A percentile compares a stretch with the other conserved stretches of the same genome.
phyloP scores from a whole-genome alignment of 2,113 vertebrate species.

The Scophthalmus maximus region DNA sequence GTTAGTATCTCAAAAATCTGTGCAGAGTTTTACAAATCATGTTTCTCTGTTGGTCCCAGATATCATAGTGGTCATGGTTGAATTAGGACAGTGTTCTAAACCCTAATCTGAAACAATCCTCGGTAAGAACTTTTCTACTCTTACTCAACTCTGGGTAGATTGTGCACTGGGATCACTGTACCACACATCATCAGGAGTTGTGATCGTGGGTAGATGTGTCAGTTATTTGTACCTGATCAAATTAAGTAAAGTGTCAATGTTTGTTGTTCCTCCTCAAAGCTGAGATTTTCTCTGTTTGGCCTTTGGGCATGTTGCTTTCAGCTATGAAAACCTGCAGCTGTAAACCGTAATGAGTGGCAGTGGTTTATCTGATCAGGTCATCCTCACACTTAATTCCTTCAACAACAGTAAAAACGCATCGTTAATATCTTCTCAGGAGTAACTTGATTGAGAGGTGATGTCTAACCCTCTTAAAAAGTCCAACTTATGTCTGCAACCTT shows the following conservation, averaged over 20 bases:
- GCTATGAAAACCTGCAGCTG: not conserved
- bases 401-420: not conserved
- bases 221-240: not conserved
- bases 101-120: not conserved
- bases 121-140: not conserved
- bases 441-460: not conserved
- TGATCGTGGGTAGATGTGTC: not conserved
- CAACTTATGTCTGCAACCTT: too few species aligned
- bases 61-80: not conserved
- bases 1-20: not conserved
- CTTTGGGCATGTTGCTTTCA: not conserved
- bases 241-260: not conserved
- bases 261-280: not conserved
- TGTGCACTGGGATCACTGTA: not conserved
- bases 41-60: not conserved
- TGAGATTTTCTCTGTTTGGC: not conserved
- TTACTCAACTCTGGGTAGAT: too few species aligned
- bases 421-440: too few species aligned
- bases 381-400: too few species aligned
- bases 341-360: not conserved
- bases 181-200: not conserved
- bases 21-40: not conserved
- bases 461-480: not conserved
- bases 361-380: conserved; percentile 3
- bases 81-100: not conserved